Base-by-base conservation (phyloP, 2,888 invertebrate genomes). In the Ichneumoninae sp. region DNA sequence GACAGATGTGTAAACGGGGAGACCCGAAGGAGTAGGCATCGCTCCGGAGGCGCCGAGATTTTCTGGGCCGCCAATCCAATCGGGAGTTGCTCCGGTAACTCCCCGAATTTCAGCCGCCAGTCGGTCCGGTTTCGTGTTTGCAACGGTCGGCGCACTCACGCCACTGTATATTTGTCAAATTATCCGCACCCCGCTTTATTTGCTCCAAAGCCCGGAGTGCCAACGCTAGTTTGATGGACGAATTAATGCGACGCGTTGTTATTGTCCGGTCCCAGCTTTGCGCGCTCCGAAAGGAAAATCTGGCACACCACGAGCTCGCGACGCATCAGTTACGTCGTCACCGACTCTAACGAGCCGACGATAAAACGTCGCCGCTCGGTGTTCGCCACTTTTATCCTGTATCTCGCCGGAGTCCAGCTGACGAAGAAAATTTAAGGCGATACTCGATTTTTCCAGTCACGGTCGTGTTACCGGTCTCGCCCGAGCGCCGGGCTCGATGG, bases 151-250 rank as follows among this genome's bases (percentile, higher is more conserved):
- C 16, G 44, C 7, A 44, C 1, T 0, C n/a, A 5, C n/a, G 26
- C 2, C 19, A n/a, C 33, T 65, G 72, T 57, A 40, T 60, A 50
- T 75, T 75, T 50, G 50, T 19, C 36, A 65, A 65, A 75, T 65
- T 65, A 75, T 50, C 33, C 13, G n/a, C 44, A 8, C 22, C 8
- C 22, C 19, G 50, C 19, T 44, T 52, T 83, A 80, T 83, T 80
- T 83, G 57, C 80, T 75, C 62, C 40, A 16, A 62, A 72, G 72
- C 69, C 62, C 52, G 52, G 72, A 72, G 69, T 68, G 68, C 68
- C 50, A 40, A 52, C 44, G 68, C 68, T 57, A 60, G 62, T 68
- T 72, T 71, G 71, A 22, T 72, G 36, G 76, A 72, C 57, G 60
- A 52, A 83, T 80, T 68, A 80, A 68, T 50, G 68, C 57, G 44